These are phyloP conservation scores for Phenganax stokvisi DNA, from an alignment of 92 coral and sea anemone species.

Conservation along the genomic window DNA sequence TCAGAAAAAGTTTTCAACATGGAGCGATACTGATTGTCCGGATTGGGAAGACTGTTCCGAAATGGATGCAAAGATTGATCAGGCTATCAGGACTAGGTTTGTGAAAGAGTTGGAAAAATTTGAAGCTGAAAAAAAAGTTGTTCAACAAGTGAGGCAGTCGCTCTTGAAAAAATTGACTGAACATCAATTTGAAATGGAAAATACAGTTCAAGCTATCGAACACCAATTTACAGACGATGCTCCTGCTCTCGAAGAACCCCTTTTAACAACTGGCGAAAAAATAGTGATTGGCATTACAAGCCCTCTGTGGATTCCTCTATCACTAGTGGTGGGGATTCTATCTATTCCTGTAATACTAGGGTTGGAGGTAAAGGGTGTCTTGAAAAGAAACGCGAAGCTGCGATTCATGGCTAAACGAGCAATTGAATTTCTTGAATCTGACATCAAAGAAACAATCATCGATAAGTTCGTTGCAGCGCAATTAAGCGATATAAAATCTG, in stretches of 20 bases:
- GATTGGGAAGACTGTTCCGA: background rate
- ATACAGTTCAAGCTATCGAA: background rate
- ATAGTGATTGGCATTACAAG: background rate
- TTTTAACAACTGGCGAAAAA: background rate
- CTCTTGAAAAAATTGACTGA: background rate
- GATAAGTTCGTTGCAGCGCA: background rate
- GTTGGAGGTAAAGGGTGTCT: background rate
- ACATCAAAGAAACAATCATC: background rate
- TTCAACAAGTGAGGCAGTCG: background rate
- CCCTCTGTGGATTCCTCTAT: background rate
- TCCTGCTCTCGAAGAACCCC: background rate
- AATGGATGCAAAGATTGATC: background rate
- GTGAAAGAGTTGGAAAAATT: background rate
- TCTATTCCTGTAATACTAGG: background rate
- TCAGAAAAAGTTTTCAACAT: background rate
- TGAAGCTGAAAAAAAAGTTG: background rate
- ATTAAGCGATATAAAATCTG: background rate
- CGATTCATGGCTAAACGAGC: background rate
- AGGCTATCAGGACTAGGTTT: background rate
- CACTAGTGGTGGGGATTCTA: background rate
- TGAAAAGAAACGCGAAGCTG: background rate
- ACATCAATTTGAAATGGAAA: background rate
- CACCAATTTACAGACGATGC: background rate
- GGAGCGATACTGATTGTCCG: background rate
- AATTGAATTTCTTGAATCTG: background rate